A percentile compares a stretch with the other conserved stretches of the same genome.
phyloP scores from a whole-genome alignment of 2,888 invertebrate genomes.

The Clostera curtula region DNA sequence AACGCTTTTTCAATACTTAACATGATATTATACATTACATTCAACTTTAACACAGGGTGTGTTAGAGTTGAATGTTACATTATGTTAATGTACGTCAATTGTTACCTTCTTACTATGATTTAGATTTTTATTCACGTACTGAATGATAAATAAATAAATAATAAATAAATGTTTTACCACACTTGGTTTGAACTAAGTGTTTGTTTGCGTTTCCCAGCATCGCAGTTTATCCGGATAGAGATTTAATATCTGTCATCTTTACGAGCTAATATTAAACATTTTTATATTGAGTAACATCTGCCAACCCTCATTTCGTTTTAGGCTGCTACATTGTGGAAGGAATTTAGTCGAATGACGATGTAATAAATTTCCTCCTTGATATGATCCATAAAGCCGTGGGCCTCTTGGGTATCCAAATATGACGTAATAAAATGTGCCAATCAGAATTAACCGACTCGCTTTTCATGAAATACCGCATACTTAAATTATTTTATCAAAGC shows the following conservation, averaged over 20 bases:
- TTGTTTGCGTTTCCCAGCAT: slow-evolving; percentile 11
- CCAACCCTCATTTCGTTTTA: slow-evolving; percentile 48
- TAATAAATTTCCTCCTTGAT: slow-evolving; percentile 51
- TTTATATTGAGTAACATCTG: slow-evolving; percentile 38
- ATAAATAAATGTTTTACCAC: background rate
- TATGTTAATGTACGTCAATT: too few species aligned
- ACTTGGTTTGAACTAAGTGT: slow-evolving; percentile 4
- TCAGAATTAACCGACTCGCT: slow-evolving; percentile 9
- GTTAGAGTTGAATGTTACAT: too few species aligned
- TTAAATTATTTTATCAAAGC: background rate
- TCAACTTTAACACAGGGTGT: too few species aligned
- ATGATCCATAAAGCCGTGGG: slow-evolving; percentile 50
- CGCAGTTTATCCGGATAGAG: slow-evolving; percentile 14
- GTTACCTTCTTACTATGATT: too few species aligned
- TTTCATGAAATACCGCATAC: background rate
- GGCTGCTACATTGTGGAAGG: slow-evolving; percentile 42
- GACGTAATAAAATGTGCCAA: slow-evolving; percentile 29
- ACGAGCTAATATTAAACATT: slow-evolving; percentile 40
- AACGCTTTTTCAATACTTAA: too few species aligned
- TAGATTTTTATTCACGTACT: too few species aligned
- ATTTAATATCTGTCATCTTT: slow-evolving; percentile 47
- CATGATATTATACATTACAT: too few species aligned
- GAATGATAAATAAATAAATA: too few species aligned
- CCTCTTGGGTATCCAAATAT: slow-evolving; percentile 22
- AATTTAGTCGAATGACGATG: slow-evolving; percentile 54